phyloP scores from a whole-genome alignment of 2,113 vertebrate species.

The Chaenogobius annularis region DNA sequence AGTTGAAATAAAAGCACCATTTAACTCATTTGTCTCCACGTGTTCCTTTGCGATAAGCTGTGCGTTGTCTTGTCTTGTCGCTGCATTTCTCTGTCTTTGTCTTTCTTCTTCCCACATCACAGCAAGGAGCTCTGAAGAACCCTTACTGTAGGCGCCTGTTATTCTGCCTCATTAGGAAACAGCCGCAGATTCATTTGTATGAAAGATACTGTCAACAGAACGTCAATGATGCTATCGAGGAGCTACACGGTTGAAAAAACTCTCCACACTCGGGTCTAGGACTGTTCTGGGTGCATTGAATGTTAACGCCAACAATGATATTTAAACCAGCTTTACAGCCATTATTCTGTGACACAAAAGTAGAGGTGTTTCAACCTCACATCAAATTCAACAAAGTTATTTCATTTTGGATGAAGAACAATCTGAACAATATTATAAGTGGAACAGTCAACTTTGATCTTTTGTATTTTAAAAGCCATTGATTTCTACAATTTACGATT shows the following conservation, averaged over 20 bases:
- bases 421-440: too few species aligned
- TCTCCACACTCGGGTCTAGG: not conserved
- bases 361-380: not conserved
- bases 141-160: constrained; percentile 17
- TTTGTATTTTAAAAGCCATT: too few species aligned
- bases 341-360: not conserved
- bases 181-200: constrained; percentile 23
- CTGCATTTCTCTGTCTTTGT: not conserved
- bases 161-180: constrained; percentile 35
- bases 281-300: not conserved
- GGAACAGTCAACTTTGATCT: too few species aligned
- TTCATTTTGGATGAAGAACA: too few species aligned
- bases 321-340: not conserved
- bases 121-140: constrained; percentile 13
- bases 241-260: constrained; percentile 24
- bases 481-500: too few species aligned
- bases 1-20: not conserved
- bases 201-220: constrained; percentile 22
- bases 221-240: constrained; percentile 27
- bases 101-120: constrained; percentile 9
- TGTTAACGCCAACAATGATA: not conserved
- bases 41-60: constrained; percentile 28
- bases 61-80: constrained; percentile 12
- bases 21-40: constrained; percentile 18
- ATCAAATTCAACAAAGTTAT: too few species aligned